Conservation (phyloP, 53 echinoderm and acorn worm species). For the Luidia sarsii region DNA sequence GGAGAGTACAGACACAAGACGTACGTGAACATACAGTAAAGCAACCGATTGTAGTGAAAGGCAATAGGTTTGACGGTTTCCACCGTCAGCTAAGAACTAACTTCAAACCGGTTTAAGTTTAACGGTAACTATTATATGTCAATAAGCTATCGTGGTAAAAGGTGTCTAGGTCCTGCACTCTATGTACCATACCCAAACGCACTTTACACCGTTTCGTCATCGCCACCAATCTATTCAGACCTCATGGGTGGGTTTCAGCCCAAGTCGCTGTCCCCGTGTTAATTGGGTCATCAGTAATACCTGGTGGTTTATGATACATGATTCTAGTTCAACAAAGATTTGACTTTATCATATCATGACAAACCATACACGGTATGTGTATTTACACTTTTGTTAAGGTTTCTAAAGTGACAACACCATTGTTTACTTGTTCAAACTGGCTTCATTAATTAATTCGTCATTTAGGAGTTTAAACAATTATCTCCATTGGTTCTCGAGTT, state of each 20-base stretch:
- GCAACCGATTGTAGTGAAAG: conserved; percentile 59
- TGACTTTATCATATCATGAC: conserved; percentile 3
- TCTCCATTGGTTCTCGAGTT: too few species aligned
- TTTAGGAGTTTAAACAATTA: too few species aligned
- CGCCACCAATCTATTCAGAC: conserved; percentile 30
- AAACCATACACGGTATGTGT: not conserved
- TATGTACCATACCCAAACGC: conserved; percentile 31
- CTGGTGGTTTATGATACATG: conserved; percentile 40
- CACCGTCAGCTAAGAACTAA: conserved; percentile 42
- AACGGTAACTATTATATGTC: too few species aligned
- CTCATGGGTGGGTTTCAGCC: conserved; percentile 39
- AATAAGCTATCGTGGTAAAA: conserved; percentile 13
- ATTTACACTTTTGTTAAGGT: conserved; percentile 44
- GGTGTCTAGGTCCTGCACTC: conserved; percentile 25
- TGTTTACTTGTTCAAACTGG: too few species aligned
- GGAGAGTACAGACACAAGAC: conserved; percentile 23
- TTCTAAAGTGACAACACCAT: too few species aligned
- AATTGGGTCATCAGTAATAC: too few species aligned
- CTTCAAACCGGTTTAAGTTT: conserved; percentile 41
- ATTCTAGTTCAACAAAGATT: conserved; percentile 11
- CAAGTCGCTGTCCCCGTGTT: too few species aligned
- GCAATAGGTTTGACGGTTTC: conserved; percentile 51
- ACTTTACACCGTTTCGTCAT: conserved; percentile 24
- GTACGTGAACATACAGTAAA: conserved; percentile 39
- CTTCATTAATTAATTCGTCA: too few species aligned